A percentile compares a stretch with the other conserved stretches of the same genome.
Evolutionary conservation across 2,113 vertebrate genomes (phyloP).

Genomic region (Thinocorus orbignyianus): DNA sequence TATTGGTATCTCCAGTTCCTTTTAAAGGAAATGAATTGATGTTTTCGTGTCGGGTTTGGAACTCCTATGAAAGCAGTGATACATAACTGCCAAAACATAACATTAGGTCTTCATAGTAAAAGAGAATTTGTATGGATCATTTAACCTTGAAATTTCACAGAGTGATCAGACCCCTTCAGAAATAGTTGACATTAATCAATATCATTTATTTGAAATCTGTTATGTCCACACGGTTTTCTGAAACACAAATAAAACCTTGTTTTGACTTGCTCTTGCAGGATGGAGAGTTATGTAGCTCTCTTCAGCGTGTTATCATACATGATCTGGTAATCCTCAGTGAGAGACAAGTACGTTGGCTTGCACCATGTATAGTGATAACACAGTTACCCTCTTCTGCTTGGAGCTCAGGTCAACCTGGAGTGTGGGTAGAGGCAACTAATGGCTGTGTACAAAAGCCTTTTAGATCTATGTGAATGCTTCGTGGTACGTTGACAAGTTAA

Average conservation of each 20-base stretch:
- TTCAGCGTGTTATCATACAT: background rate
- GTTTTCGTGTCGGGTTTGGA: background rate
- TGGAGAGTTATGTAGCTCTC: background rate
- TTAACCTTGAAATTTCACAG: background rate
- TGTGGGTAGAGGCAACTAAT: background rate
- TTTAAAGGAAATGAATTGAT: background rate
- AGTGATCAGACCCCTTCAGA: background rate
- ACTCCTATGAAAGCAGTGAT: background rate
- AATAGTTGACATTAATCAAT: background rate
- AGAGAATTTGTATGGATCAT: background rate
- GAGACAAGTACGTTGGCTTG: background rate
- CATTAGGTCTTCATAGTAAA: background rate
- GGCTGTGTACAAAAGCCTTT: background rate
- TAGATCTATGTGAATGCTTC: background rate
- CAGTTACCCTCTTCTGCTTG: background rate
- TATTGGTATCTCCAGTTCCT: background rate
- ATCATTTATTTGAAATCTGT: background rate
- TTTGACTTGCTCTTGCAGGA: background rate
- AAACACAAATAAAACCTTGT: background rate
- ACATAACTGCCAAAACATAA: background rate
- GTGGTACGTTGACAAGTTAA: background rate
- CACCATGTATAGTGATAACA: background rate
- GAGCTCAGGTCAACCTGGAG: background rate
- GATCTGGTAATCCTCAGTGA: background rate
- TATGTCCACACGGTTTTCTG: background rate